Evolutionary conservation across 2,888 invertebrate genomes (phyloP).

Genomic region (Leptopilina drosophilae): DNA sequence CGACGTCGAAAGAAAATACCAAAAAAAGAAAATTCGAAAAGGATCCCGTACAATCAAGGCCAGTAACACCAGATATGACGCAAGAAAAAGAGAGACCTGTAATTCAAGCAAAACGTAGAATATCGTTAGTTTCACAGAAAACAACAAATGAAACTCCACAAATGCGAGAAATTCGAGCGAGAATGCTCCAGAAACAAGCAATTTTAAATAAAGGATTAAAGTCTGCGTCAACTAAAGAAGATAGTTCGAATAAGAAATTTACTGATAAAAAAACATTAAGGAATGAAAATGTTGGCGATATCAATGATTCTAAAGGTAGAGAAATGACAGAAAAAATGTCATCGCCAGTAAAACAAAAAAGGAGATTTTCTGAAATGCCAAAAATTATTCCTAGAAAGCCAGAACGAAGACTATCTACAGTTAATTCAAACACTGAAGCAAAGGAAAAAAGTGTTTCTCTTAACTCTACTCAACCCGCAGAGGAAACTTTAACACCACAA

Average conservation of each 20-base stretch:
- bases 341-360: neutral
- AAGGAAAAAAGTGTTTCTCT: neutral
- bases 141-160: conserved; percentile 63
- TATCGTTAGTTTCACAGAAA: neutral
- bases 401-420: conserved; percentile 5
- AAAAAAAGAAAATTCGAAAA: neutral
- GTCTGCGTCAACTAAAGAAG: neutral
- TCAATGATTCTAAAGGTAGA: conserved; percentile 27
- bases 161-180: conserved; percentile 61
- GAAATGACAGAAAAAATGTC: neutral
- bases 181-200: conserved; percentile 55
- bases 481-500: conserved; percentile 59
- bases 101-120: conserved; percentile 1
- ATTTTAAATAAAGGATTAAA: neutral
- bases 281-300: conserved; percentile 37
- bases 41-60: neutral
- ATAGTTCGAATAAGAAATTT: neutral
- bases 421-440: neutral
- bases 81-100: conserved; percentile 30
- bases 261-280: neutral
- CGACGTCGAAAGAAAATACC: neutral
- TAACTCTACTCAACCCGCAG: neutral
- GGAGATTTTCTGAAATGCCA: conserved; percentile 1
- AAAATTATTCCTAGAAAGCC: conserved; percentile 35
- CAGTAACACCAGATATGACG: conserved; percentile 5